These are phyloP conservation scores for Crocuta crocuta DNA, from an alignment of 2,113 vertebrate genomes.

Conservation along the genomic window DNA sequence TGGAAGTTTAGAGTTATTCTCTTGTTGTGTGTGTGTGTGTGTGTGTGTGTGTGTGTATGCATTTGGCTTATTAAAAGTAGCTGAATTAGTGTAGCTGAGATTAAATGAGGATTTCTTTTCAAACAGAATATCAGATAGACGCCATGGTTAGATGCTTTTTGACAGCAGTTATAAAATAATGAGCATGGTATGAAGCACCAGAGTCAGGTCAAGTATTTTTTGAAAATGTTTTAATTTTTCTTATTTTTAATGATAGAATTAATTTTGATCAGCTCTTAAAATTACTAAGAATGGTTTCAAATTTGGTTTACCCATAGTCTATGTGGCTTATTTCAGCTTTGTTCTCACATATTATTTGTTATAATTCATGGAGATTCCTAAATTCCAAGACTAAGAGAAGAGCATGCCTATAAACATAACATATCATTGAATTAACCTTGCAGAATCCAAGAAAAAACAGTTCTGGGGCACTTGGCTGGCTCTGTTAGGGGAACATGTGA, in stretches of 20 bases:
- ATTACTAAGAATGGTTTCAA: conserved; percentile 15
- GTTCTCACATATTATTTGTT: background rate
- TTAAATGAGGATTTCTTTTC: conserved; percentile 16
- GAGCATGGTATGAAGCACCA: conserved; percentile 34
- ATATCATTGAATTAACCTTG: conserved; percentile 4
- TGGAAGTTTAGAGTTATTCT: conserved; percentile 27
- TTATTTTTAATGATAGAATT: conserved; percentile 41
- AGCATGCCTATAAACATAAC: background rate
- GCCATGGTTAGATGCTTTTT: background rate
- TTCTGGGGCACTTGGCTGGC: background rate
- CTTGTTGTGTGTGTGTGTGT: background rate
- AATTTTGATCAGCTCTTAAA: conserved; percentile 14
- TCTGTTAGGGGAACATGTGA: background rate
- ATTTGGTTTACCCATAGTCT: background rate
- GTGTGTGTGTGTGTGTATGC: too few species aligned
- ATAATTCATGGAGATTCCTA: conserved; percentile 3
- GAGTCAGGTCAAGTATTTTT: conserved; percentile 43
- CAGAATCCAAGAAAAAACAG: background rate
- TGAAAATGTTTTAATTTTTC: background rate
- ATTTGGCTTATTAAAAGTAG: background rate
- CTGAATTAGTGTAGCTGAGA: background rate
- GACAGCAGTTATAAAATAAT: conserved; percentile 41
- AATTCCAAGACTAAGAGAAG: background rate
- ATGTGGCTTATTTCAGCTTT: background rate
- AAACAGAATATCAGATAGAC: background rate